Conservation (phyloP, 1,140 invertebrate species). For the Stegodyphus dumicola region DNA sequence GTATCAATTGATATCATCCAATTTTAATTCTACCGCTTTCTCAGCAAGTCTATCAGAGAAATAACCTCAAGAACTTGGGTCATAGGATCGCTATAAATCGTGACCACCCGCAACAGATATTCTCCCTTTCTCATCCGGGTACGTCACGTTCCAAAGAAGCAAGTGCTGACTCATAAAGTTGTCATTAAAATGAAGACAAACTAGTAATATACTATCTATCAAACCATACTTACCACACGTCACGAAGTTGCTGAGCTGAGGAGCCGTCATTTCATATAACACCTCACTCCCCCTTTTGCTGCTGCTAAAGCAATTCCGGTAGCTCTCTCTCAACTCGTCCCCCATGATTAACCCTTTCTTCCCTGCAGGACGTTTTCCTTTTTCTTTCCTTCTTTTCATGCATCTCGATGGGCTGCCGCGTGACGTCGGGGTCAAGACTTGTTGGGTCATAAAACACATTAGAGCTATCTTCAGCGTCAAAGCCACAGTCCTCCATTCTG, state of each 20-base stretch:
- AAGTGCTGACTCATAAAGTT: slow-evolving; percentile 45
- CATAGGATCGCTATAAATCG: too few species aligned
- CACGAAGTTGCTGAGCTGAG: slow-evolving; percentile 9
- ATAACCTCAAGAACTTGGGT: too few species aligned
- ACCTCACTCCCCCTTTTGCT: slow-evolving; percentile 1
- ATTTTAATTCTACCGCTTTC: too few species aligned
- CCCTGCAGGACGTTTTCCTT: not conserved
- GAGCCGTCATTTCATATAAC: slow-evolving; percentile 16
- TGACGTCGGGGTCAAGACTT: slow-evolving; percentile 29
- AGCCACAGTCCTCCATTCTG: slow-evolving; percentile 31
- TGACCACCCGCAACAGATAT: too few species aligned
- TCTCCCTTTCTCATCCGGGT: slow-evolving; percentile 4
- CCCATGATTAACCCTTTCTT: slow-evolving; percentile 45
- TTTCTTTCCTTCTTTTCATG: slow-evolving; percentile 14
- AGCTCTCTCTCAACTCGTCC: slow-evolving; percentile 20
- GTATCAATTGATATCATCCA: too few species aligned
- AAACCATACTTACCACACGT: slow-evolving; percentile 36
- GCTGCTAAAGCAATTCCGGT: slow-evolving; percentile 25
- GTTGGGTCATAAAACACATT: slow-evolving; percentile 41
- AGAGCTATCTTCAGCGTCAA: slow-evolving; percentile 28
- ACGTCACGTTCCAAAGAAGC: slow-evolving; percentile 14
- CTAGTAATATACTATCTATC: slow-evolving; percentile 53
- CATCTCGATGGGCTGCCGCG: slow-evolving; percentile 25
- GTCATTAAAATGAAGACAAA: slow-evolving; percentile 47
- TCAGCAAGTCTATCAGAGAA: too few species aligned